These are phyloP conservation scores for Phrixothrix hirtus DNA, from an alignment of 2,888 invertebrate genomes.

Conservation along the genomic window DNA sequence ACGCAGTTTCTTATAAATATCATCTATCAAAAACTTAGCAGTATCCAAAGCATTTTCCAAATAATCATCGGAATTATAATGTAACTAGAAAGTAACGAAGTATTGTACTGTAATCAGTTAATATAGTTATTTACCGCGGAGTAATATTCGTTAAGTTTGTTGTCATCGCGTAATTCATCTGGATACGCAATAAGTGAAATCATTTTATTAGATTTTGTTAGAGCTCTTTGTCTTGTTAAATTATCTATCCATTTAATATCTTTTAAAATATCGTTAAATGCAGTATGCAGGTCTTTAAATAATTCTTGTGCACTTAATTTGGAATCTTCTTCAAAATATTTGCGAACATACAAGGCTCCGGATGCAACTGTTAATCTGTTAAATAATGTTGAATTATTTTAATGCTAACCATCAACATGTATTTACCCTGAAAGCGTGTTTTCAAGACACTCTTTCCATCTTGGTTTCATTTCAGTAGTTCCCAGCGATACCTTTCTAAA, in stretches of 20 bases:
- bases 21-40: conserved; percentile 72
- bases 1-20: conserved; percentile 74
- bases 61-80: background rate
- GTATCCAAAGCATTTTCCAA: background rate
- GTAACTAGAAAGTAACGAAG: background rate
- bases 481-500: conserved; percentile 11
- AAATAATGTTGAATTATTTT: no score
- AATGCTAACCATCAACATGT: no score
- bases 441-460: conserved; percentile 20
- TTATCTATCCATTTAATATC: conserved; percentile 20
- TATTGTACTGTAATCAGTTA: background rate
- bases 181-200: conserved; percentile 38
- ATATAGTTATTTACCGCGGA: background rate
- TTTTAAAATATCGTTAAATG: background rate
- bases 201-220: conserved; percentile 34
- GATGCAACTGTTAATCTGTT: conserved; percentile 68
- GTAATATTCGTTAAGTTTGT: conserved; percentile 61
- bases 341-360: conserved; percentile 82
- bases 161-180: conserved; percentile 37
- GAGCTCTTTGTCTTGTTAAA: conserved; percentile 31
- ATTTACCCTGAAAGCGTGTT: no score
- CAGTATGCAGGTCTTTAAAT: background rate
- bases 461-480: background rate
- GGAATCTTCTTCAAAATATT: conserved; percentile 57
- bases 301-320: background rate